Evolutionary conservation across 2,113 vertebrate species (phyloP).

Genomic region (Cinclus cinclus): DNA sequence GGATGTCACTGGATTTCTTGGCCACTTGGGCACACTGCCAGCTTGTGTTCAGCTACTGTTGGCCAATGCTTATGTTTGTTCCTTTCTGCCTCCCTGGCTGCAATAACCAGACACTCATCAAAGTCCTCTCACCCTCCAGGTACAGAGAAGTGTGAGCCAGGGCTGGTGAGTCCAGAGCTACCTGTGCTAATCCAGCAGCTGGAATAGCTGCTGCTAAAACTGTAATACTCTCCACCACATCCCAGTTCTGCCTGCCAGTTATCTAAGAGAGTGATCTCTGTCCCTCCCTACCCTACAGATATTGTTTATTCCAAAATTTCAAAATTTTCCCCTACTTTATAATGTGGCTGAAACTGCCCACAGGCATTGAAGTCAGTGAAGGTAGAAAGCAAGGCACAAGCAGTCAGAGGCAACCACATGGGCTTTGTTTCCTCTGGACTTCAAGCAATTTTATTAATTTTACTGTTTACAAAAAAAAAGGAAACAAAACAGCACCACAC

Average conservation of each 20-base stretch:
- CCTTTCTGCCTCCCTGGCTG: background rate
- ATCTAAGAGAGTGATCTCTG: background rate
- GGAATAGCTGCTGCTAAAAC: background rate
- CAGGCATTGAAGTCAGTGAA: background rate
- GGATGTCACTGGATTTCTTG: background rate
- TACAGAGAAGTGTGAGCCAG: fast-evolving
- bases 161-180: background rate
- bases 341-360: fast-evolving
- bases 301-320: background rate
- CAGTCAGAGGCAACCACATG: fast-evolving
- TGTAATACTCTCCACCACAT: no score
- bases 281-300: background rate
- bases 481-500: background rate
- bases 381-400: background rate
- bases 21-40: background rate
- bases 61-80: background rate
- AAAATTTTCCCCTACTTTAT: background rate
- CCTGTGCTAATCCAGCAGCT: background rate
- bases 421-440: background rate
- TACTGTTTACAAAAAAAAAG: background rate
- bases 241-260: background rate
- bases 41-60: background rate
- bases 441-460: background rate
- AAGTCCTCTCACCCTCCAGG: background rate
- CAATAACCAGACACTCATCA: background rate